These are phyloP conservation scores for Scelioninae gen. 1 DNA, from an alignment of 2,888 invertebrate genomes.

Conservation along the genomic window DNA sequence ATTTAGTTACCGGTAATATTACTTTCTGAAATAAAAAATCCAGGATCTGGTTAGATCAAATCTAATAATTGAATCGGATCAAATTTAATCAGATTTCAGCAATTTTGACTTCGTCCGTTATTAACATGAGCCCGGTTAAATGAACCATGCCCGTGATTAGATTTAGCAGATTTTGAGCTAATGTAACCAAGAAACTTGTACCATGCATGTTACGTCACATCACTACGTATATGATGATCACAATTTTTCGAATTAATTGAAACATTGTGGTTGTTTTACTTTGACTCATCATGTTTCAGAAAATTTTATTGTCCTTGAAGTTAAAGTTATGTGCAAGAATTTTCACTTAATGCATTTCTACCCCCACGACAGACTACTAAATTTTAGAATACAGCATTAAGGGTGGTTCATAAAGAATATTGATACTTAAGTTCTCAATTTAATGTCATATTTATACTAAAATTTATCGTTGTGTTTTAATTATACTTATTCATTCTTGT, in stretches of 20 bases:
- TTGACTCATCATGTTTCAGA: constrained; percentile 13
- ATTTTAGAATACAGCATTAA: constrained; percentile 23
- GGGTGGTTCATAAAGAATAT: constrained; percentile 9
- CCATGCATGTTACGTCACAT: neutral
- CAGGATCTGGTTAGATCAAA: constrained; percentile 2
- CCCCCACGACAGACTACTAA: constrained; percentile 26
- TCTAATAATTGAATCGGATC: constrained; percentile 32
- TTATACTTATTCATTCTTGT: neutral
- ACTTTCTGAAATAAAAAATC: constrained; percentile 26
- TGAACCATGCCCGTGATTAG: constrained; percentile 1
- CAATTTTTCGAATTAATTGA: constrained; percentile 7
- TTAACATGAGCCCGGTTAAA: constrained; percentile 4
- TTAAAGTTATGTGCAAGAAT: constrained; percentile 42
- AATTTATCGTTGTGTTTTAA: neutral
- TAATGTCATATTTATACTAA: neutral
- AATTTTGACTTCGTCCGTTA: constrained; percentile 8
- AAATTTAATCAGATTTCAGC: constrained; percentile 33
- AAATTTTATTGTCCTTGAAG: constrained; percentile 50
- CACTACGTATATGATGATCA: neutral
- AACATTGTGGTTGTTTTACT: constrained; percentile 7
- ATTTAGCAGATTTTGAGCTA: constrained; percentile 2
- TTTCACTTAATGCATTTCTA: constrained; percentile 49
- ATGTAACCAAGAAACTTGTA: neutral
- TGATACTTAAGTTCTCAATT: neutral
- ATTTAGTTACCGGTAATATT: constrained; percentile 53